Evolutionary conservation across 1,140 invertebrate genomes (phyloP), one percentile per base, ranked within the genome.

Genomic region (Holotrichia oblita): DNA sequence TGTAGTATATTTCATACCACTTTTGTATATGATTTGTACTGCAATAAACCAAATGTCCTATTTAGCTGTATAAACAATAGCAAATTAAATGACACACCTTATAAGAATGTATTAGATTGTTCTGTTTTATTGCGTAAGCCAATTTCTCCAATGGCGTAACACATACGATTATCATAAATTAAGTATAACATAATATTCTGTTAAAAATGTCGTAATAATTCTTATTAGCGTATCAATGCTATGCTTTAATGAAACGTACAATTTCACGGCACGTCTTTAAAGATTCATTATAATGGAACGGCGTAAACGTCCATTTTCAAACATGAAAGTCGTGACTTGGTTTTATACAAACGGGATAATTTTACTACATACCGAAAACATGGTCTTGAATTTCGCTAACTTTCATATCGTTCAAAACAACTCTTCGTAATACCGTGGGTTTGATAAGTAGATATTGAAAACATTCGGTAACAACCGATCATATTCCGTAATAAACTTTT

Each of bases 11-110:
- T n/a, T 17, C 12, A n/a, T 14, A 17, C 17, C 14, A 3, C 3
- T 2, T 0, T 3, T 14, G 14, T 55, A 55, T 0, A 55, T 17
- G 14, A 55, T 6, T 55, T 17, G n/a, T 17, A 55, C n/a, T 55
- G 17, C 48, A 55, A 55, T 6, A 55, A 55, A 17, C 17, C n/a
- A 17, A 55, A n/a, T 55, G n/a, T 55, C 12, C 48, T 2, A 55
- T 55, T 55, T 55, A 14, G 6, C 48, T 55, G 48, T 17, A 17
- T 55, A 55, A 55, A 55, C 48, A 55, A 55, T 55, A 17, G 44
- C 48, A 55, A 55, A 55, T 55, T 14, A 55, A 55, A 55, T 55
- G 48, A 7, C 48, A 17, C 48, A n/a, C 48, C 48, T 55, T 55
- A 55, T 48, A 48, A 12, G 44, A 48, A 10, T 48, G 12, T 48